A percentile compares a stretch with the other conserved stretches of the same genome.
Conservation (phyloP, 53 echinoderm and acorn worm genomes). For the Stichopus horrens region DNA sequence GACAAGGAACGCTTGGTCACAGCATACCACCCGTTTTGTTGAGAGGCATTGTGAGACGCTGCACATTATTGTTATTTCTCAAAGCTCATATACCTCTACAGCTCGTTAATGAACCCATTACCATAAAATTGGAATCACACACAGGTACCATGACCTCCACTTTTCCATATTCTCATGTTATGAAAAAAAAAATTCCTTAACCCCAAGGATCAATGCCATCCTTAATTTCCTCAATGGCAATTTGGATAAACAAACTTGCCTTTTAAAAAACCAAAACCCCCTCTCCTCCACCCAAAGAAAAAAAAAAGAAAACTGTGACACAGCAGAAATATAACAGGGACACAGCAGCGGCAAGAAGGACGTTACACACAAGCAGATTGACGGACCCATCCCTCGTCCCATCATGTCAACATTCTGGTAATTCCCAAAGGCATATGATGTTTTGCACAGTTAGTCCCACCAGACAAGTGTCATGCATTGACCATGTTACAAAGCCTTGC, state of each 20-base stretch:
- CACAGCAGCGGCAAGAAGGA: no score
- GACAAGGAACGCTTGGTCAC: background rate
- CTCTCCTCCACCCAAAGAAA: no score
- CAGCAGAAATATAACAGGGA: no score
- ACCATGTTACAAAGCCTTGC: no score
- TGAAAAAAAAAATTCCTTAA: background rate
- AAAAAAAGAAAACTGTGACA: no score
- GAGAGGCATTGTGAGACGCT: background rate
- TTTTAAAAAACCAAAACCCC: background rate
- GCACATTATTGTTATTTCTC: background rate
- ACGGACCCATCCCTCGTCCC: background rate
- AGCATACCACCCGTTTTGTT: background rate
- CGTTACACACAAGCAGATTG: no score
- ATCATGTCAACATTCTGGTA: background rate
- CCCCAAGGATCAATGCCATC: background rate
- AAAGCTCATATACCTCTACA: no score
- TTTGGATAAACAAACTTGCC: background rate
- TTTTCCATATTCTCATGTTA: background rate
- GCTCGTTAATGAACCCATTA: no score
- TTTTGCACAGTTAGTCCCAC: background rate
- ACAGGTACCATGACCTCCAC: background rate
- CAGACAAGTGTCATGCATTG: no score
- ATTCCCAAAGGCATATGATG: background rate
- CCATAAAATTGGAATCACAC: background rate
- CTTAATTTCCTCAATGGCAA: background rate